phyloP scores from a whole-genome alignment of 2,113 vertebrate genomes.

The Laticauda colubrina region DNA sequence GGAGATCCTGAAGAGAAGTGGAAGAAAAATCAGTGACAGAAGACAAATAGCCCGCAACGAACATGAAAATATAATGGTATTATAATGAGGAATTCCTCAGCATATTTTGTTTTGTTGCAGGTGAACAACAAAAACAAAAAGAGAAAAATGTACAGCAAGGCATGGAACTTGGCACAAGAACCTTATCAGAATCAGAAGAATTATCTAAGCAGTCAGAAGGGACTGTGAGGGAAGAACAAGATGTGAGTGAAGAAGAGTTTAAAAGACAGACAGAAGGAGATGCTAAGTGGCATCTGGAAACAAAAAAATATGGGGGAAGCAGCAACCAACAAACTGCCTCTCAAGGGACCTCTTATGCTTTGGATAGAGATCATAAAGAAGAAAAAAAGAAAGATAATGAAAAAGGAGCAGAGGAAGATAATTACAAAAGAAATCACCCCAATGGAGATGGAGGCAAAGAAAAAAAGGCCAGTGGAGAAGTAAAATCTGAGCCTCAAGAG shows the following conservation, averaged over 20 bases:
- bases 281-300: slow-evolving; percentile 53
- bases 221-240: slow-evolving; percentile 56
- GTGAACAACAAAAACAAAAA: slow-evolving; percentile 68
- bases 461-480: slow-evolving; percentile 10
- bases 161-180: slow-evolving; percentile 58
- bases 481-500: slow-evolving; percentile 31
- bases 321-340: slow-evolving; percentile 6
- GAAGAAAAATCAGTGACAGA: background rate
- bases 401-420: slow-evolving; percentile 37
- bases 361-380: slow-evolving; percentile 37
- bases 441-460: slow-evolving; percentile 52
- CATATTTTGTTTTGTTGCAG: slow-evolving; percentile 60
- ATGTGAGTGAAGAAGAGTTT: slow-evolving; percentile 56
- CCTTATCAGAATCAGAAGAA: slow-evolving; percentile 62
- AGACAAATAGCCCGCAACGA: background rate
- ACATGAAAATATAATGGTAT: background rate
- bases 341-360: background rate
- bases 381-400: slow-evolving; percentile 42
- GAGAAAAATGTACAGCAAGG: slow-evolving; percentile 66
- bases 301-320: slow-evolving; percentile 53
- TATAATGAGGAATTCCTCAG: background rate
- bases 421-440: slow-evolving; percentile 34
- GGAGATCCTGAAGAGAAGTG: background rate
- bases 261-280: slow-evolving; percentile 58
- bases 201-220: slow-evolving; percentile 44